phyloP scores from a whole-genome alignment of 2,797 vertebrate species.

The Delichon dasypus region DNA sequence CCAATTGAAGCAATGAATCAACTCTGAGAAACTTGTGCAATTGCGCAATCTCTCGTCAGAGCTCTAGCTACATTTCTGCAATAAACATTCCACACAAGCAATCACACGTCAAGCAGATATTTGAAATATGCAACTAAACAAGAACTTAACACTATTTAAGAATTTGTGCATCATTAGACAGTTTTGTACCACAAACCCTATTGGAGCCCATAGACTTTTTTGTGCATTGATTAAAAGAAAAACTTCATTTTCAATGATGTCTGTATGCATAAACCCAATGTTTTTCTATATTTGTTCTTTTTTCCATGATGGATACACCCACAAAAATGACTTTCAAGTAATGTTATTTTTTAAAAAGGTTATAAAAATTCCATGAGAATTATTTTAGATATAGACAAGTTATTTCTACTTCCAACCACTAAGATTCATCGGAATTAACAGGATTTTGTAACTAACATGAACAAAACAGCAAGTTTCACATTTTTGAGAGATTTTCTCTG shows the following conservation, averaged over 20 bases:
- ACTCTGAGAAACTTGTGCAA: conserved; percentile 47
- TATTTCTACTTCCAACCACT: background rate
- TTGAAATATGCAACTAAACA: conserved; percentile 86
- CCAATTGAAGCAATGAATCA: background rate
- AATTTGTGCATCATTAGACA: background rate
- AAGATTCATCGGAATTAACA: background rate
- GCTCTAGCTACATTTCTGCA: conserved; percentile 78
- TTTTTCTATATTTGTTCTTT: background rate
- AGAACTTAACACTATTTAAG: conserved; percentile 70
- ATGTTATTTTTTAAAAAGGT: background rate
- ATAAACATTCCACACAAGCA: conserved; percentile 84
- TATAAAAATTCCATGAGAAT: background rate
- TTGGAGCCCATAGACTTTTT: background rate
- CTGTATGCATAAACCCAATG: background rate
- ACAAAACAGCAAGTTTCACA: background rate
- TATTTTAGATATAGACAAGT: background rate
- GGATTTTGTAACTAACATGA: background rate
- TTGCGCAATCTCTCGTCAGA: conserved; percentile 82
- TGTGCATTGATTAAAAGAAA: background rate
- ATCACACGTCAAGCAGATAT: conserved; percentile 86
- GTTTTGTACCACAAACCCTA: background rate
- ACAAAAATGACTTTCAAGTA: background rate
- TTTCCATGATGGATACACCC: background rate
- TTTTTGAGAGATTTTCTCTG: background rate
- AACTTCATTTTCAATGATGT: background rate